Evolutionary conservation across 2,888 invertebrate species (phyloP), one percentile per base, ranked within the genome.

Genomic region (Anoplius nigerrimus): DNA sequence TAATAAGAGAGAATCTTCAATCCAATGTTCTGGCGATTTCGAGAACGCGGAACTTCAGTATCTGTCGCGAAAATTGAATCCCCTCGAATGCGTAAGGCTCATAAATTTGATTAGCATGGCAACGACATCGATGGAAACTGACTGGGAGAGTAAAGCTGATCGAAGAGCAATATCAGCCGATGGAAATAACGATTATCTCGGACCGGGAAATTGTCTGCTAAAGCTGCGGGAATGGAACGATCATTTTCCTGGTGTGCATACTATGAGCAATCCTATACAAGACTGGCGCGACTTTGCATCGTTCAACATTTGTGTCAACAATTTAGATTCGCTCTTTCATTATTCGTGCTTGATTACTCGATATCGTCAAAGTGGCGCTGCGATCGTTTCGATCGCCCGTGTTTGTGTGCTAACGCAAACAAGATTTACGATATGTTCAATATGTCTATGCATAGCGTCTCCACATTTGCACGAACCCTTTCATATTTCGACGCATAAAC

Each of bases 181-280:
- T 3, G 34, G 11, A 13, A 34, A 11, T 34, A 6, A 58, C 18
- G 58, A 60, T 22, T 61, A 54, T 21, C 43, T 55, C 5, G 62
- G 60, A 1, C 60, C 58, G 22, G 72, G 75, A 24, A 55, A 72
- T 60, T 84, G 83, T 66, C 69, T 74, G 0, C 5, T 74, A 1
- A 73, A 79, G 21, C 74, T 84, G 6, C 66, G 71, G 53, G 66
- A 79, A 21, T 82, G 82, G 84, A 75, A 74, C 27, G 62, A 66
- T 20, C 69, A 74, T 60, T 79, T 76, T 48, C 78, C 81, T 69
- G 77, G 83, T 83, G 59, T 67, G 42, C 11, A 24, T 27, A 24
- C 3, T 42, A 58, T 57, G 22, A 57, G 43, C 18, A 21, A 57
- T 16, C 34, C 20, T 43, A 27, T 51, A 52, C 34, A 51, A 60